These are phyloP conservation scores for Eueides isabella DNA, from an alignment of 1,140 invertebrate genomes.

Conservation along the genomic window DNA sequence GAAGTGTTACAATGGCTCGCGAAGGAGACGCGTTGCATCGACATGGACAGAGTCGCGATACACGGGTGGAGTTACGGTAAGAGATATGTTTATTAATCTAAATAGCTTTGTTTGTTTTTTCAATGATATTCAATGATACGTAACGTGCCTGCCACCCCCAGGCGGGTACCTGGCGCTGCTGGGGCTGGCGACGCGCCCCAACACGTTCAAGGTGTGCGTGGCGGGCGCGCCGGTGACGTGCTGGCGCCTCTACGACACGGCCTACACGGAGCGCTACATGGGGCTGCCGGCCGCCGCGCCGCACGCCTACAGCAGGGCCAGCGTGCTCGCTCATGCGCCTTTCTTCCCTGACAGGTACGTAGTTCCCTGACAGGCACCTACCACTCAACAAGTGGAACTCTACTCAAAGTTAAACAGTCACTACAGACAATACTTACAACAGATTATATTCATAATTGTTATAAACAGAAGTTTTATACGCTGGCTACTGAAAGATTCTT, in stretches of 20 bases:
- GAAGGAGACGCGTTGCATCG: conserved; percentile 92
- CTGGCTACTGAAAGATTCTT: too few species aligned
- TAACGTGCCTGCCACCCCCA: too few species aligned
- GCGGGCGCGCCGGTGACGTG: conserved; percentile 98
- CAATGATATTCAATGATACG: too few species aligned
- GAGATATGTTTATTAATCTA: conserved; percentile 10
- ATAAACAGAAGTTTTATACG: too few species aligned
- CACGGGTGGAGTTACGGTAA: conserved; percentile 99
- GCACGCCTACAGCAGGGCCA: conserved; percentile 69
- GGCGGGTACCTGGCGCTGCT: conserved; percentile 93
- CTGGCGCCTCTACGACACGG: conserved; percentile 96
- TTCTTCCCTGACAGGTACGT: conserved; percentile 90
- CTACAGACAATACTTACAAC: too few species aligned
- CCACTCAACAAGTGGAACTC: too few species aligned
- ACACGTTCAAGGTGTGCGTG: conserved; percentile 94
- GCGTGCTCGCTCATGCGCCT: conserved; percentile 85
- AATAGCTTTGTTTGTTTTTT: too few species aligned
- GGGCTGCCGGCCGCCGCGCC: conserved; percentile 86
- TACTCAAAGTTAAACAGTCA: too few species aligned
- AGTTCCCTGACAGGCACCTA: too few species aligned
- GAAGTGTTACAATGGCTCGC: conserved; percentile 96
- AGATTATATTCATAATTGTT: too few species aligned
- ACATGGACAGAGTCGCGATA: conserved; percentile 95
- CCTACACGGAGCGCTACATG: conserved; percentile 99
- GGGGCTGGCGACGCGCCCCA: conserved; percentile 91